Evolutionary conservation across 1,140 invertebrate genomes (phyloP), one percentile per base, ranked within the genome.

Genomic region (Cherax destructor): DNA sequence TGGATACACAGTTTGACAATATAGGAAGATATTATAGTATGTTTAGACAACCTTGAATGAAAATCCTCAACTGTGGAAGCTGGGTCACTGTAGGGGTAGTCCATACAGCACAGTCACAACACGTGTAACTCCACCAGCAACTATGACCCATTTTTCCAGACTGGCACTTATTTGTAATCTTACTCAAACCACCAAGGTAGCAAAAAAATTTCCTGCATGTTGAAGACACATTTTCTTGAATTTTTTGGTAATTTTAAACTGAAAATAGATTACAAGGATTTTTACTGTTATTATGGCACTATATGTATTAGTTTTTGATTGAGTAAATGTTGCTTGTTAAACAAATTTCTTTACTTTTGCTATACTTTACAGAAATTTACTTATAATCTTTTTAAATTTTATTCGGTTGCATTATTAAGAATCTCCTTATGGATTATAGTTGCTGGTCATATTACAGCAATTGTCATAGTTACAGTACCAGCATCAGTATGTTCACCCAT

Each of bases 1-100:
- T 69, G 18, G 21, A 61, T 74, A 56, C 65, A 72, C 41, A 41
- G 83, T 30, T 72, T 74, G 65, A 85, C 7, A 74, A 74, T 6
- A n/a, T 18, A 74, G 56, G 41, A 47, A 50, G 83, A 85, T 72
- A 50, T 72, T 50, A n/a, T 72, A 47, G 69, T 85, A 65, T 47
- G 83, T 85, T 74, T 16, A 85, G 69, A 72, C 69, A 3, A 49
- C 83, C 30, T 52, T 49, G 10, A 74, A 72, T 13, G 65, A 84
- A 56, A 56, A 9, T 56, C 56, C 5, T 13, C 4, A 7, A 79
- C 18, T 61, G 69, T 52, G 52, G 18, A 84, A 59, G 83, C 47
- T 85, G 83, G 83, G 83, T 85, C 83, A 85, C 83, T 47, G 30
- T 74, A 85, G 83, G 83, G 74, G 83, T 72, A 85, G 61, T 85